These are phyloP conservation scores for Botia kubotai DNA, from an alignment of 2,797 vertebrate species.

Conservation along the genomic window DNA sequence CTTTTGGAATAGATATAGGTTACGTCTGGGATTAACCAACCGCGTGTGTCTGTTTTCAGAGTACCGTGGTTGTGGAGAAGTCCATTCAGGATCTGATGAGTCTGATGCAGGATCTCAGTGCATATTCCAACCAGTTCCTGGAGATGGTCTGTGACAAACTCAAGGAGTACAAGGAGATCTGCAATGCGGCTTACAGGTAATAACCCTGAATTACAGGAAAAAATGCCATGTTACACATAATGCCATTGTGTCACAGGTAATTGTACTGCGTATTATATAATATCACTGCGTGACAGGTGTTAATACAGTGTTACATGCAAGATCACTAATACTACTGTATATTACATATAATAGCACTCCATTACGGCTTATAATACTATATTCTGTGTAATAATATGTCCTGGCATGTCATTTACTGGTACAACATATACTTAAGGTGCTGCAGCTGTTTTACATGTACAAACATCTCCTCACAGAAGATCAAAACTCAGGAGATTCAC, in stretches of 20 bases:
- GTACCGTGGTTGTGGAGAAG: conserved; percentile 96
- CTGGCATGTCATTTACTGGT: no score
- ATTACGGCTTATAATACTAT: background rate
- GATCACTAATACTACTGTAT: no score
- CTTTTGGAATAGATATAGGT: conserved; percentile 9
- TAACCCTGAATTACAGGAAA: background rate
- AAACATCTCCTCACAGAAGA: background rate
- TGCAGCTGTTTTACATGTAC: background rate
- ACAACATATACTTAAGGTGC: no score
- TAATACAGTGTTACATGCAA: background rate
- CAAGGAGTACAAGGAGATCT: conserved; percentile 96
- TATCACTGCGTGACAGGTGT: background rate
- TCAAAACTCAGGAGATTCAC: background rate
- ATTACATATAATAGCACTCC: no score
- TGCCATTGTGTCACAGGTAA: background rate
- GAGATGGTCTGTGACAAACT: conserved; percentile 98
- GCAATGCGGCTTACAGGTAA: conserved; percentile 92
- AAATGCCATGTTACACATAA: background rate
- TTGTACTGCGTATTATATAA: background rate
- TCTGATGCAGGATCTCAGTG: conserved; percentile 94
- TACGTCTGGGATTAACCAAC: background rate
- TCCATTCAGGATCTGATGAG: conserved; percentile 95
- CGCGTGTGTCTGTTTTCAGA: conserved; percentile 73
- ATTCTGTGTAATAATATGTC: background rate
- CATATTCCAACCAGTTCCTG: conserved; percentile 97